Conservation (phyloP, 1,140 invertebrate genomes). For the Panonychus citri region DNA sequence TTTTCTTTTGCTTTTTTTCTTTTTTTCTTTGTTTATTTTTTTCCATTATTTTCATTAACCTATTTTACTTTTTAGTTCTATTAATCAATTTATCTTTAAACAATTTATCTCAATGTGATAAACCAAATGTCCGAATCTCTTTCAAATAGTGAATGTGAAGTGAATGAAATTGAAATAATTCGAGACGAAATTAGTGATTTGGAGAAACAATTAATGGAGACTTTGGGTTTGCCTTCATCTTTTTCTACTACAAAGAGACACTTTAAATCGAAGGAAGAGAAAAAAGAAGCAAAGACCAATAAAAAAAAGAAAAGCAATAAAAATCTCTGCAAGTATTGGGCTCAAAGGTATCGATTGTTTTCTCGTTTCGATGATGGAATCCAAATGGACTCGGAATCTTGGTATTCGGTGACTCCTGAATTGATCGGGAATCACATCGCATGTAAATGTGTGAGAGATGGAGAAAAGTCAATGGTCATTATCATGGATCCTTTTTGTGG, state of each 20-base stretch:
- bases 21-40: too few relatives aligned
- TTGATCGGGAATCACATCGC: conserved; percentile 74
- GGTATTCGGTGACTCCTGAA: conserved; percentile 98
- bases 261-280: neutral
- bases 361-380: conserved; percentile 71
- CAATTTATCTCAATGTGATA: too few relatives aligned
- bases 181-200: neutral
- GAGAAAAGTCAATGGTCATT: conserved; percentile 30
- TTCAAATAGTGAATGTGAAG: too few relatives aligned
- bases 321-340: conserved; percentile 6
- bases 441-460: conserved; percentile 30
- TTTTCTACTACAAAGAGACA: too few relatives aligned
- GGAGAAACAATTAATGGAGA: neutral
- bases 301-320: neutral
- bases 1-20: too few relatives aligned
- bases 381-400: conserved; percentile 65
- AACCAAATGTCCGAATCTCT: too few relatives aligned
- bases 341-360: conserved; percentile 56
- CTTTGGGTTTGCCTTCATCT: neutral
- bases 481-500: conserved; percentile 93
- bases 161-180: neutral
- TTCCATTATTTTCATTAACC: too few relatives aligned
- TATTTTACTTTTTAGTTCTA: too few relatives aligned
- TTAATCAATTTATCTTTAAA: too few relatives aligned
- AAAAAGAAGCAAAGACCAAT: neutral